Base-by-base conservation (phyloP, 2,113 vertebrate species). In the Datnioides undecimradiatus region DNA sequence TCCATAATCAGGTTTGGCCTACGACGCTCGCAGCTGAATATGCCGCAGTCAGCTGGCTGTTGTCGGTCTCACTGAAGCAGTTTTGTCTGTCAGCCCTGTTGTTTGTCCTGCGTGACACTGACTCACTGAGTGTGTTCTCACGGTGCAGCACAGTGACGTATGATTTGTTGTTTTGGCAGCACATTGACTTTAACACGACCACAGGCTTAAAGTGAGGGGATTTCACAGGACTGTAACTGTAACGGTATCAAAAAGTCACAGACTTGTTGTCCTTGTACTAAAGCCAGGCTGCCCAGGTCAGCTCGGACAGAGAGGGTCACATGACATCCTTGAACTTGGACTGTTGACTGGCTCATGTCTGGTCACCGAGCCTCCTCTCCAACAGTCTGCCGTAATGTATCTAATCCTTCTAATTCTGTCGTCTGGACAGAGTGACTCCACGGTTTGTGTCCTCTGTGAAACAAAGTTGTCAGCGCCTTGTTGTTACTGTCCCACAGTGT, bases 1-100 rank as follows among this genome's bases (percentile, higher is more conserved):
- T 80, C 49, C 27, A 46, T 38, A 75, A 54, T 38, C 48, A 51
- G 51, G 45, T 69, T 74, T 66, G 66, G 41, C 62, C 19, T 65
- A 45, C 0, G 49, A 78, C 60, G 59, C 62, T 57, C n/a, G 4
- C 51, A 33, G 13, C 60, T 77, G 8, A 85, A 80, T 67, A 3
- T 49, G 79, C 85, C 82, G 76, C 72, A 57, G 59, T 85, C 34
- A n/a, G 80, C 87, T 73, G 48, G 74, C 85, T 73, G 80, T 58
- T 73, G 75, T 77, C 41, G 59, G 8, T 54, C 74, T 85, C 25
- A 78, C 76, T 71, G 59, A 55, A 63, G 62, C 76, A 54, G 66
- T 36, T 76, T 38, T 45, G 23, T 81, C 40, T 70, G 63, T 85
- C 57, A 0, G 80, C 46, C 59, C 72, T 54, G 25, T 66, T 76